Evolutionary conservation across 1,140 invertebrate genomes (phyloP), one percentile per base, ranked within the genome.

Genomic region (Ptiloglossa arizonensis): DNA sequence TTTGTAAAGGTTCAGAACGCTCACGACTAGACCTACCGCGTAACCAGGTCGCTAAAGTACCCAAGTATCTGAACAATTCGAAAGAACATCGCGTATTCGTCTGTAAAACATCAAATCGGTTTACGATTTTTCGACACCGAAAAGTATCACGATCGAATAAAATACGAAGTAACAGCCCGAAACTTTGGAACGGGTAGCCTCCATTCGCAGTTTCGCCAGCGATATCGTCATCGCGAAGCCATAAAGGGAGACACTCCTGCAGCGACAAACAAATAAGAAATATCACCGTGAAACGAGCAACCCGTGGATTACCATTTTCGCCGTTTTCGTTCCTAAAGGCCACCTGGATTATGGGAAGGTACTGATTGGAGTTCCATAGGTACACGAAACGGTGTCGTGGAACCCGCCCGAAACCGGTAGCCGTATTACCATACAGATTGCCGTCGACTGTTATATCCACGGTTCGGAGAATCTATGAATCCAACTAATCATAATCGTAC

Each of bases 381-480:
- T 83, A 83, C 82, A 83, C 59, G 75, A 62, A 44, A 67, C 64
- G 44, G 46, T 68, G 59, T 60, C 79, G 54, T 80, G 80, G 74
- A 88, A 63, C 83, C 88, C 80, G 83, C 81, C 80, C 80, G 85
- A 87, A 90, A 88, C 88, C 83, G 83, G 87, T 85, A 84, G 83
- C 80, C 83, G 75, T 84, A 90, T 90, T 90, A 90, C 87, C 89
- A 90, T 90, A 89, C 86, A 90, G 86, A 90, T 90, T 90, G 86
- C 80, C 83, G 82, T 68, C 82, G 71, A 84, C 73, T 70, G 76
- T 83, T 83, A 69, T 74, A 79, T 54, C 66, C 59, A 44, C 74
- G 44, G 64, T 44, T 52, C 72, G 41, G 48, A 19, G 60, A 80
- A 84, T 84, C 82, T 82, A 80, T 79, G 77, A 83, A 80, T 84